Base-by-base conservation (phyloP, 2,797 vertebrate species). In the Gadopsis bispinosus region DNA sequence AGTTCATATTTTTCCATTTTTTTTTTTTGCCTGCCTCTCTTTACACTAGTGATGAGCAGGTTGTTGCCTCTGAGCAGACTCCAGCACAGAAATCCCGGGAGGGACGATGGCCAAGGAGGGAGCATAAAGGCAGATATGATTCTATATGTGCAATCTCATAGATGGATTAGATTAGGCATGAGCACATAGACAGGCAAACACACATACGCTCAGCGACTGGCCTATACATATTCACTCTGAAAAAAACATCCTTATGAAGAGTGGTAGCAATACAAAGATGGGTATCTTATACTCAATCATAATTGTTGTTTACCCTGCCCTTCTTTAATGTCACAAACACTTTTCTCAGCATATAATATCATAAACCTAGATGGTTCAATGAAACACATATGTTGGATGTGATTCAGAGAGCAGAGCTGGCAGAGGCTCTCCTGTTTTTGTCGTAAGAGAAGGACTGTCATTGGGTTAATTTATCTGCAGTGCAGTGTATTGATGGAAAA, bases 21-120 rank as follows among this genome's bases (percentile, higher is more conserved):
- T 59, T 64, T 55, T 71, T 16, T 33, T 73, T 58, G 69, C 73
- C 77, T 80, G 74, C 64, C 69, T 88, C 84, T 91, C 89, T 92
- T 91, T 88, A 88, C 86, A 87, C 88, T 89, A 80, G 86, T 90
- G 90, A 92, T 83, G 90, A 91, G 93, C 93, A 93, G 89, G 89
- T 92, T 93, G 89, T 83, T 94, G 92, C 91, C 91, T 94, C 87
- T 83, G 78, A 93, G 88, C 87, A 83, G 88, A 89, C 82, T 88
- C 87, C 81, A 88, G 85, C 84, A 80, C 72, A 77, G 81, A 89
- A 88, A 88, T 87, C 87, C 81, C 82, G 2, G 31, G 71, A 83
- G 89, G 78, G 74, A 85, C 74, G 51, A 76, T 47, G 79, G 75
- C 82, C 85, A 89, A 39, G 78, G 56, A 65, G 67, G 84, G 61